Conservation (phyloP, 1,140 invertebrate species). For the Drosophila saltans region DNA sequence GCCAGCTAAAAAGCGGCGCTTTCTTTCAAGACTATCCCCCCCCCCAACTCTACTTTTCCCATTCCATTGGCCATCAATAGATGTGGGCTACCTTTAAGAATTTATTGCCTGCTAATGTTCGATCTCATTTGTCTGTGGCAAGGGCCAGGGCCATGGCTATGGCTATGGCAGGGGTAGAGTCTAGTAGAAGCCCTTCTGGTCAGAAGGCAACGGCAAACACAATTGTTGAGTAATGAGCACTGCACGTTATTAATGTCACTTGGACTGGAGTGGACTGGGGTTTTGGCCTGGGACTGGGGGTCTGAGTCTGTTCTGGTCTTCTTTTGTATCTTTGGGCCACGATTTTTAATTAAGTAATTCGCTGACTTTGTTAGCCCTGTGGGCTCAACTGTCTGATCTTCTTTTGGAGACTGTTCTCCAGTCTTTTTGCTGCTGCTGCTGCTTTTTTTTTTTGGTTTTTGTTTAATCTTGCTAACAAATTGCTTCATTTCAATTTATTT, state of each 20-base stretch:
- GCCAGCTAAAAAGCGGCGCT: slow-evolving; percentile 33
- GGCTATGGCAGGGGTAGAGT: background rate
- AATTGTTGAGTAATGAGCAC: slow-evolving; percentile 80
- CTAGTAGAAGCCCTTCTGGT: background rate
- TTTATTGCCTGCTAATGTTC: slow-evolving; percentile 78
- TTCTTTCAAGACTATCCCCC: slow-evolving; percentile 48
- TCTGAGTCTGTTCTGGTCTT: slow-evolving; percentile 38
- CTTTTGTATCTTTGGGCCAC: slow-evolving; percentile 57
- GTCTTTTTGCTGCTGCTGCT: slow-evolving; percentile 16
- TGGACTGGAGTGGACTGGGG: background rate
- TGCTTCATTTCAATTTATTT: slow-evolving; percentile 82
- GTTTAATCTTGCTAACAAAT: slow-evolving; percentile 81
- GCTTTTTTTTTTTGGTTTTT: slow-evolving; percentile 50
- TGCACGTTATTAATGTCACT: slow-evolving; percentile 80
- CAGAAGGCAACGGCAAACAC: slow-evolving; percentile 39
- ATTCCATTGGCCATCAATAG: slow-evolving; percentile 42
- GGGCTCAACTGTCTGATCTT: slow-evolving; percentile 63
- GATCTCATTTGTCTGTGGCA: slow-evolving; percentile 66
- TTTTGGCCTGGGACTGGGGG: background rate
- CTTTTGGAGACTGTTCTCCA: slow-evolving; percentile 37
- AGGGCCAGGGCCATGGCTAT: slow-evolving; percentile 17
- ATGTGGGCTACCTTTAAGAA: slow-evolving; percentile 60
- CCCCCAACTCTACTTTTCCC: background rate
- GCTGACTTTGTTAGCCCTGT: slow-evolving; percentile 75
- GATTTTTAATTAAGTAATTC: slow-evolving; percentile 83